phyloP scores from a whole-genome alignment of 2,113 vertebrate species.

The Clupea harengus region DNA sequence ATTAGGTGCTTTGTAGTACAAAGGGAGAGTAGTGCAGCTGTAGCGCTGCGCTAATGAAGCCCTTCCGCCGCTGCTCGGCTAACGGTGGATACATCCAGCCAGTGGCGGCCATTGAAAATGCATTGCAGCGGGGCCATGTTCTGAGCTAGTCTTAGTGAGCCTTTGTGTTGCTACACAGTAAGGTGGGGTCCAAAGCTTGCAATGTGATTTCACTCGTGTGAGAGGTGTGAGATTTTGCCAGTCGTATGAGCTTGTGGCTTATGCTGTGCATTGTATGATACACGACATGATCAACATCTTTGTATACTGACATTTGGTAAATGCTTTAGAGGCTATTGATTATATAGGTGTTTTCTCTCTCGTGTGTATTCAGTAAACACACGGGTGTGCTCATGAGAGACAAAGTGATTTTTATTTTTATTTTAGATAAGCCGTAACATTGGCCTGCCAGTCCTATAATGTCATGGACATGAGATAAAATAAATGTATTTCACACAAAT shows the following conservation, averaged over 20 bases:
- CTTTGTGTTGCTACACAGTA: too few relatives aligned
- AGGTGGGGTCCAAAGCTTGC: too few relatives aligned
- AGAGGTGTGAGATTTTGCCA: too few relatives aligned
- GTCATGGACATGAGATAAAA: too few relatives aligned
- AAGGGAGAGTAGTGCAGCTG: constrained; percentile 1
- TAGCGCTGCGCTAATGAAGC: background rate
- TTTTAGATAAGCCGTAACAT: background rate
- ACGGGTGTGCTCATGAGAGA: background rate
- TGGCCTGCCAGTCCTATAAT: too few relatives aligned
- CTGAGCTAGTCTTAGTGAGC: background rate
- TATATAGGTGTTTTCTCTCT: background rate
- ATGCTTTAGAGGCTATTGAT: background rate
- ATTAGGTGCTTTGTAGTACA: constrained; percentile 16
- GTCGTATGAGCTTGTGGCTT: too few relatives aligned
- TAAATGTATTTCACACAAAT: background rate
- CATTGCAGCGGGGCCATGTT: background rate
- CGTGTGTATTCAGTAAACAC: background rate
- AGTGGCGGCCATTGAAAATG: background rate
- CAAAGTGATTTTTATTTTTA: background rate
- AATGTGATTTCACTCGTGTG: too few relatives aligned
- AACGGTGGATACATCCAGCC: background rate
- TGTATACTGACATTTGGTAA: background rate
- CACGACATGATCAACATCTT: background rate
- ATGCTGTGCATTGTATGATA: background rate
- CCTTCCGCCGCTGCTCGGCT: background rate